phyloP scores from a whole-genome alignment of 2,888 invertebrate species.

The Ennomos erosarius region DNA sequence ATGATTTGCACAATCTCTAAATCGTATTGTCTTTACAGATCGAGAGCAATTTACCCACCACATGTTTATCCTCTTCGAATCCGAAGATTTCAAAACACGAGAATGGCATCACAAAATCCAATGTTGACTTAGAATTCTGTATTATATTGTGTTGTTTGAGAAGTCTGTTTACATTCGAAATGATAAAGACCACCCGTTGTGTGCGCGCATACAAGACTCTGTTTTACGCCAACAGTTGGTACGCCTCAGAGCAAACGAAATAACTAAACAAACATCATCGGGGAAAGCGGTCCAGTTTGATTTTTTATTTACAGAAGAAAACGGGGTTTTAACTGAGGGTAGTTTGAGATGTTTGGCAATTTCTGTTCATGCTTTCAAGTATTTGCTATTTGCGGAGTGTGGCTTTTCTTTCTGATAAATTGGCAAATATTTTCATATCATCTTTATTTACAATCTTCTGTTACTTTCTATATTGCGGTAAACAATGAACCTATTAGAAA shows the following conservation, averaged over 20 bases:
- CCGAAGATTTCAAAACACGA: constrained; percentile 36
- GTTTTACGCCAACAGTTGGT: constrained; percentile 65
- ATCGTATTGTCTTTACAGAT: constrained; percentile 13
- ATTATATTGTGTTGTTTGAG: constrained; percentile 73
- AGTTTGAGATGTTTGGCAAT: constrained; percentile 27
- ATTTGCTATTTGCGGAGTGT: constrained; percentile 22
- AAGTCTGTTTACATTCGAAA: constrained; percentile 75
- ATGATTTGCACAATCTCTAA: constrained; percentile 1
- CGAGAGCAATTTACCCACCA: constrained; percentile 29
- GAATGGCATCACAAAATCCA: constrained; percentile 44
- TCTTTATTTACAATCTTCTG: background rate
- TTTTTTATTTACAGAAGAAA: constrained; percentile 47
- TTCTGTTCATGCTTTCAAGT: constrained; percentile 12
- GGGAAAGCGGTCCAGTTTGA: constrained; percentile 69
- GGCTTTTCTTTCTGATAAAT: background rate
- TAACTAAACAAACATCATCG: constrained; percentile 74
- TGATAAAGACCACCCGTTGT: constrained; percentile 82
- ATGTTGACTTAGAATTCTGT: constrained; percentile 74
- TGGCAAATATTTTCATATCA: background rate
- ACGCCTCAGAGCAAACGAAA: constrained; percentile 75
- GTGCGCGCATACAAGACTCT: constrained; percentile 31
- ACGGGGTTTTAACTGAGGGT: constrained; percentile 25
- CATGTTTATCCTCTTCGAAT: constrained; percentile 31
- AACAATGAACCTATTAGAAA: too few relatives aligned
- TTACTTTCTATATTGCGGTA: constrained; percentile 4